Conservation (phyloP, 2,797 vertebrate species). For the Eremophila alpestris region DNA sequence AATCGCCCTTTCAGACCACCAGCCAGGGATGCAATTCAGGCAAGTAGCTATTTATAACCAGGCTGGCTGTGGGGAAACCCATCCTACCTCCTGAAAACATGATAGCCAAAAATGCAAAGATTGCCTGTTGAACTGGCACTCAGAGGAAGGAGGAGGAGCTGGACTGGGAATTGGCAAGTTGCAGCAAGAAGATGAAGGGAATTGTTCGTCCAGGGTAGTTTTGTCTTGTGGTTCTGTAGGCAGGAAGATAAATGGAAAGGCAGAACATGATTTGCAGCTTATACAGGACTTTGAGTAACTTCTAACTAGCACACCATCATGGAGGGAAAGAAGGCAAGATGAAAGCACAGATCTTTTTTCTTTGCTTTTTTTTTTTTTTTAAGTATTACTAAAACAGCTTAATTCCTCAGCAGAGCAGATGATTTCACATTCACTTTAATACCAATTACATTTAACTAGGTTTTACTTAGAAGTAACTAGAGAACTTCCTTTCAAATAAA, state of each 20-base stretch:
- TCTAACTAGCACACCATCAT: neutral
- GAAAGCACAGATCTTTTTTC: neutral
- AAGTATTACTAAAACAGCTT: neutral
- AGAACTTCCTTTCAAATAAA: conserved; percentile 14
- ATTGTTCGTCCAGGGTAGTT: neutral
- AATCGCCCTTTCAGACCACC: neutral
- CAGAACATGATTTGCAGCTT: neutral
- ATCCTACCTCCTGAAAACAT: neutral
- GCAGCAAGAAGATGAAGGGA: neutral
- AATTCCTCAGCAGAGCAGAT: neutral
- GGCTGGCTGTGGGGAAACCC: neutral
- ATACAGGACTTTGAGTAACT: neutral
- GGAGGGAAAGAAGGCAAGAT: neutral
- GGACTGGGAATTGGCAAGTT: neutral
- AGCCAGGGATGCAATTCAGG: neutral
- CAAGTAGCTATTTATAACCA: conserved; percentile 16
- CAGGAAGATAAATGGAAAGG: conserved; percentile 1
- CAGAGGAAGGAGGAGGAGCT: neutral
- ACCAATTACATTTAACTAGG: neutral
- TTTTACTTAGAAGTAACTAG: neutral
- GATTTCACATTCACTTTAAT: neutral
- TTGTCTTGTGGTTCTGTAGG: conserved; percentile 17
- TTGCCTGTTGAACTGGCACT: neutral
- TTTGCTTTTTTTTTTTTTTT: neutral
- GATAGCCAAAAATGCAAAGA: neutral